phyloP scores from a whole-genome alignment of 1,140 invertebrate species.

The Dendrolimus kikuchii region DNA sequence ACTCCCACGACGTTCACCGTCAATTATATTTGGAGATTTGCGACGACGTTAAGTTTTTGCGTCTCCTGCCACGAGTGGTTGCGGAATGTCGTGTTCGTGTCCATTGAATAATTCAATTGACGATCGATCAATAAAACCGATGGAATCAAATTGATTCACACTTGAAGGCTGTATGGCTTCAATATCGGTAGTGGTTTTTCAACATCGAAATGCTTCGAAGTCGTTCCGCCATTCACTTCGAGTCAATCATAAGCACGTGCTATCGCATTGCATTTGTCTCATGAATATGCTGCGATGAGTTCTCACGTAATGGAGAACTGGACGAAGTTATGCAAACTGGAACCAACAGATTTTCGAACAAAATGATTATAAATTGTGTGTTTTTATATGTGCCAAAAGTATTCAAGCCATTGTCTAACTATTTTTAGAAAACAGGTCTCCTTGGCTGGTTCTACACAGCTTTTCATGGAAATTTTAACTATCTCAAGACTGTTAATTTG shows the following conservation, averaged over 20 bases:
- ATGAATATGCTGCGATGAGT: slow-evolving; percentile 39
- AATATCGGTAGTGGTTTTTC: slow-evolving; percentile 57
- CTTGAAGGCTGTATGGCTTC: slow-evolving; percentile 54
- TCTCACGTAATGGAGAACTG: slow-evolving; percentile 50
- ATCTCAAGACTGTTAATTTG: too few relatives aligned
- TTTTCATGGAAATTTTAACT: too few relatives aligned
- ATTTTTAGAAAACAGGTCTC: too few relatives aligned
- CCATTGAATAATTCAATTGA: slow-evolving; percentile 67
- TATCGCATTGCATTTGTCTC: slow-evolving; percentile 17
- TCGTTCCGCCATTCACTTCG: slow-evolving; percentile 48
- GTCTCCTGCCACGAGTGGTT: slow-evolving; percentile 35
- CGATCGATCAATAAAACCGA: slow-evolving; percentile 69
- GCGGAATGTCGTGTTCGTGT: slow-evolving; percentile 62
- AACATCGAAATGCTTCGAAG: slow-evolving; percentile 51
- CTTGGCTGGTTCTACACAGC: too few relatives aligned
- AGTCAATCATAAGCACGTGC: slow-evolving; percentile 57
- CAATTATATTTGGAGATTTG: slow-evolving; percentile 32
- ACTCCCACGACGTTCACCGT: slow-evolving; percentile 49
- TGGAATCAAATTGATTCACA: slow-evolving; percentile 69
- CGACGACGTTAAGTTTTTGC: slow-evolving; percentile 41
- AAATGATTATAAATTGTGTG: slow-evolving; percentile 16
- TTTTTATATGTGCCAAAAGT: too few relatives aligned
- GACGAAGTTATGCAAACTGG: slow-evolving; percentile 16
- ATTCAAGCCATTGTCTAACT: too few relatives aligned
- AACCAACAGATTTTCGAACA: slow-evolving; percentile 20